Percentiles rank a stretch among this genome's conserved stretches.
Conservation (phyloP, 2,797 vertebrate genomes). For the Thalassophryne amazonica region DNA sequence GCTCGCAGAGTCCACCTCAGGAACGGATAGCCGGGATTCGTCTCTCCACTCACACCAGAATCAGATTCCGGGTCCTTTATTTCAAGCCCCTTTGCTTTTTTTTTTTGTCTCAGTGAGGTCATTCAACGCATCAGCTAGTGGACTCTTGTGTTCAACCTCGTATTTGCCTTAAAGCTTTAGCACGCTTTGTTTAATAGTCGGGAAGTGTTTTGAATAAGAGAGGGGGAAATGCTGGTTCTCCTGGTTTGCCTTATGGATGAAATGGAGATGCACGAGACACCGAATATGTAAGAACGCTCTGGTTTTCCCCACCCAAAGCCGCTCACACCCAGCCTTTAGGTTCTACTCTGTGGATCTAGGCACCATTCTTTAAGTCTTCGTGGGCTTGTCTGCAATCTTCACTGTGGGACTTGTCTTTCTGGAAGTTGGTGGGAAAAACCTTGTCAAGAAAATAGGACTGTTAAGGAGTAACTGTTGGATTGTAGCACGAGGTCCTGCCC, state of each 20-base stretch:
- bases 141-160: slow-evolving; percentile 6
- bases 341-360: slow-evolving; percentile 19
- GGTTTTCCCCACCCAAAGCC: slow-evolving; percentile 48
- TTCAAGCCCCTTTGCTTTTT: slow-evolving; percentile 7
- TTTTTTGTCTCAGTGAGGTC: background rate
- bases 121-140: background rate
- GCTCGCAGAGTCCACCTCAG: slow-evolving; percentile 34
- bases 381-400: no score
- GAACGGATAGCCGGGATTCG: slow-evolving; percentile 33
- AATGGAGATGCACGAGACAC: slow-evolving; percentile 48
- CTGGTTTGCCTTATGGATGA: slow-evolving; percentile 37
- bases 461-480: background rate
- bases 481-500: background rate
- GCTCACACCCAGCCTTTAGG: slow-evolving; percentile 11
- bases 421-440: no score
- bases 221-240: slow-evolving; percentile 33
- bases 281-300: slow-evolving; percentile 43
- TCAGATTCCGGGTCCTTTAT: slow-evolving; percentile 37
- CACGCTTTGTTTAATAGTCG: slow-evolving; percentile 3
- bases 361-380: slow-evolving; percentile 20
- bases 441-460: no score
- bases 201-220: background rate
- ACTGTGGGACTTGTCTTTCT: no score
- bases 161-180: slow-evolving; percentile 7
- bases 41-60: slow-evolving; percentile 7